Evolutionary conservation across 1,140 invertebrate species (phyloP), one percentile per base, ranked within the genome.

Genomic region (Philopotamus ludificatus): DNA sequence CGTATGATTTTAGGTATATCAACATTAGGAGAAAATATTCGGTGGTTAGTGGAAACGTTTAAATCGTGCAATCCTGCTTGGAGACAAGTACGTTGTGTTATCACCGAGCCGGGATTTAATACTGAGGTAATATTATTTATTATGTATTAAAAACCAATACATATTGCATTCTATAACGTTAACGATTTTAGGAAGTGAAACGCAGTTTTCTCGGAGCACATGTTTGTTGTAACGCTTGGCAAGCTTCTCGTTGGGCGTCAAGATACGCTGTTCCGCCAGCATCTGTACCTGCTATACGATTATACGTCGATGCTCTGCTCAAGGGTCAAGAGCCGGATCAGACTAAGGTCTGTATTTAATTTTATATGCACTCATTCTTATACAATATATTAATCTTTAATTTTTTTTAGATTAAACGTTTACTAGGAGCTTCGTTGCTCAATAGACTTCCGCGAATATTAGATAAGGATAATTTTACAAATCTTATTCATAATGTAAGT

Each of bases 41-140:
- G 74, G 0, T 81, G 79, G 79, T 53, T 81, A 8, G 25, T 81
- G 63, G 79, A 81, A 3, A 81, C 79, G 0, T 81, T 81, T 69
- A 81, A 81, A 26, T 80, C 79, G 0, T 81, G 79, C 54, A 81
- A 81, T 50, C 79, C 79, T 0, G 79, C 79, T 3, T 81, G 79
- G 79, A 62, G 78, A 21, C 79, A 80, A 51, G 78, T 80, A 15
- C 71, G 79, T 0, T 81, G 79, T 61, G 76, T 81, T 0, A 76
- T 81, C 0, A 73, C 73, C 16, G 79, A 81, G 57, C 79, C 79
- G 2, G 78, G 74, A 0, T 77, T 77, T 50, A 72, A 73, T 54
- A 77, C 75, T 15, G 75, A 79, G 75, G 79, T 79, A 4, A 34
- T 34, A 34, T 34, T 34, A 34, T 4, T 34, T 34, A 34, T 34